These are phyloP conservation scores for Ypsolopha scabrella DNA, from an alignment of 2,888 invertebrate species.

Conservation along the genomic window DNA sequence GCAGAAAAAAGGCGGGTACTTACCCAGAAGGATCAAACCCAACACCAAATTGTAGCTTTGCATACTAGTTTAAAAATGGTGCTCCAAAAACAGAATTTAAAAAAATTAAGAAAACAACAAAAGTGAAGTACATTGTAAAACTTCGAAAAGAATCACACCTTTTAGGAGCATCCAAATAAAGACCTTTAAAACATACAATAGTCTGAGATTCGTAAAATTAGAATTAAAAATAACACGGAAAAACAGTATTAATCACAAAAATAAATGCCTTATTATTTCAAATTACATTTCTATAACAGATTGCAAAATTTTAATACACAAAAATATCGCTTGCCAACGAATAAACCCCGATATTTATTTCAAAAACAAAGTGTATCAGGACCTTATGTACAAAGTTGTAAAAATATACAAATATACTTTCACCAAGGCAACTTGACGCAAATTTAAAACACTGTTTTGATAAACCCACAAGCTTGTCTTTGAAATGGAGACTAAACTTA, in stretches of 20 bases:
- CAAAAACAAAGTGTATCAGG: no score
- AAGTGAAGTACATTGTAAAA: background rate
- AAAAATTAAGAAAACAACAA: slow-evolving; percentile 3
- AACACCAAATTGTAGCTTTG: background rate
- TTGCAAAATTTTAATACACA: no score
- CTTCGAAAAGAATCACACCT: slow-evolving; percentile 45
- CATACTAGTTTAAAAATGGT: slow-evolving; percentile 3
- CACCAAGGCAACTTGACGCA: no score
- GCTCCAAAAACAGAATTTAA: background rate
- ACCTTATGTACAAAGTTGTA: no score
- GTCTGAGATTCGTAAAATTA: slow-evolving; percentile 3
- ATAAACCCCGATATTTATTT: no score
- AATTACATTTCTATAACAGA: no score
- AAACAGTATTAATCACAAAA: background rate
- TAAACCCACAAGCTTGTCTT: no score
- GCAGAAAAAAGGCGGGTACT: background rate
- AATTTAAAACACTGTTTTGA: no score
- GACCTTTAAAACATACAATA: slow-evolving; percentile 44
- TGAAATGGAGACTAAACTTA: no score
- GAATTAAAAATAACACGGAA: background rate
- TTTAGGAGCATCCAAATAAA: slow-evolving; percentile 56
- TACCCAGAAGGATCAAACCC: background rate
- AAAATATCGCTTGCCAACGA: no score
- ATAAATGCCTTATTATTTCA: background rate
- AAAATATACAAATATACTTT: no score